Base-by-base conservation (phyloP, 23 tunicate species). In the Clavelina lepadiformis region DNA sequence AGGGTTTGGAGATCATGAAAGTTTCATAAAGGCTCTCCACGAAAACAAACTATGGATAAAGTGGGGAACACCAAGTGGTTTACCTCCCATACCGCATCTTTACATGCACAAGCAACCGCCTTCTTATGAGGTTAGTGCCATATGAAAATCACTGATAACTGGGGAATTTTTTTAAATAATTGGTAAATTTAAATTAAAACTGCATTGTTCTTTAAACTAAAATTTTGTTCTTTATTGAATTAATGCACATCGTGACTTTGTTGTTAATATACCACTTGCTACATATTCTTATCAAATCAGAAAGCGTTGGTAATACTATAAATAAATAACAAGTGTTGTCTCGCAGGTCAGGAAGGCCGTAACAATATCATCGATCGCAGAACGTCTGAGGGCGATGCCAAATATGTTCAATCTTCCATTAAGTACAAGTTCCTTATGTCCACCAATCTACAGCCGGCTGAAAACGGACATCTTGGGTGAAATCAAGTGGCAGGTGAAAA, bases 91-190 rank as follows among this genome's bases (percentile, higher is more conserved):
- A 18, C 47, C 68, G 6, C 86, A 87, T 53, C 72, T 87, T 11
- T 87, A 87, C 66, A 67, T 87, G 82, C 75, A 81, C 56, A 87
- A 87, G 51, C 86, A 73, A 7, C 82, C 96, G 2, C 96, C 96
- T 4, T 44, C 80, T 25, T 87, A 87, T 54, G 96, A 80, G 57
- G 93, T 84, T 69, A 35, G 27, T 13, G 59, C 22, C 23, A n/a
- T n/a, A n/a, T n/a, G n/a, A n/a, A n/a, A n/a, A n/a, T 36, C 24
- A 23, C 24, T 23, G 21, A 13, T 11, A 44, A n/a, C n/a, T n/a
- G n/a, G n/a, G n/a, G n/a, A n/a, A n/a, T n/a, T n/a, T n/a, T n/a
- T n/a, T n/a, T n/a, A n/a, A n/a, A n/a, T n/a, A n/a, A n/a, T n/a
- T n/a, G n/a, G n/a, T n/a, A n/a, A n/a, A n/a, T n/a, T n/a, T n/a